Evolutionary conservation across 2,888 invertebrate genomes (phyloP).

Genomic region (Gasteruption jaculator): DNA sequence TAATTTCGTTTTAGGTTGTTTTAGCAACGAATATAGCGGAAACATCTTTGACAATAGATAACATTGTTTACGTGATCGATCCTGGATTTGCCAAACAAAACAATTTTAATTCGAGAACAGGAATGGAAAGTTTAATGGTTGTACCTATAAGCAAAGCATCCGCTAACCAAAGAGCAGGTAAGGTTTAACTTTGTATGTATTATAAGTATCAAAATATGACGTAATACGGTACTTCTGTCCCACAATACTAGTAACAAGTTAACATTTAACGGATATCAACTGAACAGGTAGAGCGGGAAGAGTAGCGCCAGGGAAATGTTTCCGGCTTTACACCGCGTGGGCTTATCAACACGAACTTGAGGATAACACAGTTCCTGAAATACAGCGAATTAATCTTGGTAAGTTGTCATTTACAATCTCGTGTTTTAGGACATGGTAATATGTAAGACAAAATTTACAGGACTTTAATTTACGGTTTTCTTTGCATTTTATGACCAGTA

Average conservation of each 20-base stretch:
- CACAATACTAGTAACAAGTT: too few relatives aligned
- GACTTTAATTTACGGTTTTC: too few relatives aligned
- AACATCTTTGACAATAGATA: conserved; percentile 97
- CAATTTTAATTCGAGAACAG: conserved; percentile 95
- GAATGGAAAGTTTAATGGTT: conserved; percentile 97
- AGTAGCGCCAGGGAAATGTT: conserved; percentile 97
- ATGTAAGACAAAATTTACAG: neutral
- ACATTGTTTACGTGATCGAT: conserved; percentile 97
- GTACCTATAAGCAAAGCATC: conserved; percentile 98
- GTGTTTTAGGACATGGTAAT: neutral
- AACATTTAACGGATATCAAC: neutral
- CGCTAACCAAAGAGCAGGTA: conserved; percentile 90
- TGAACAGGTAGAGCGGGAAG: conserved; percentile 71
- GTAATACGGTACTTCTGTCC: neutral
- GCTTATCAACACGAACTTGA: conserved; percentile 97
- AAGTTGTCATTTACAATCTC: too few relatives aligned
- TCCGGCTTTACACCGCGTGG: conserved; percentile 96
- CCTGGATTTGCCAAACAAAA: conserved; percentile 99
- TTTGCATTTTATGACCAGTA: too few relatives aligned
- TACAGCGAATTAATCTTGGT: conserved; percentile 91
- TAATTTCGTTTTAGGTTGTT: conserved; percentile 62
- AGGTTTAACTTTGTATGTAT: conserved; percentile 16
- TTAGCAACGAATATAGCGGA: conserved; percentile 99
- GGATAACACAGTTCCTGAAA: conserved; percentile 97
- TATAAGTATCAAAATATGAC: neutral